Base-by-base conservation (phyloP, 2,113 vertebrate species). In the Nyctibius bracteatus region DNA sequence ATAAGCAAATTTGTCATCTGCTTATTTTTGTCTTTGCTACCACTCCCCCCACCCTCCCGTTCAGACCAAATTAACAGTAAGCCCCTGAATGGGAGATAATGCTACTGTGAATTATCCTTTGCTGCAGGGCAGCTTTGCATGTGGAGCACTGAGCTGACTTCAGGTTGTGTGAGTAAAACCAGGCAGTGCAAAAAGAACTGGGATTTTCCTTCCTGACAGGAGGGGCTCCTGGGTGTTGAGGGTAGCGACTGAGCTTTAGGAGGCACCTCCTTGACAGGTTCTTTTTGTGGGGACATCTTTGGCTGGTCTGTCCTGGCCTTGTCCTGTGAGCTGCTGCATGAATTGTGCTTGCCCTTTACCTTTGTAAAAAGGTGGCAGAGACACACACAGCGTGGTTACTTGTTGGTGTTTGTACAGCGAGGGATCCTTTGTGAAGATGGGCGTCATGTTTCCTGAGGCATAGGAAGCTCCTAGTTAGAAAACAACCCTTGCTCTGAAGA, bases 1-100 rank as follows among this genome's bases (percentile, higher is more conserved):
- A 93, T 81, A 91, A 94, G 61, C 65, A 82, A 63, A 94, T 95
- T 93, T 87, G 89, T 92, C 91, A 86, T 80, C 80, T 95, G 92
- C 70, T 93, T 63, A 67, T 86, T 94, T 89, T 91, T 74, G 78
- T 77, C 55, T 91, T 84, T 78, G 87, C 81, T 81, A 7, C 18
- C 37, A 0, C 44, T 84, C 12, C 51, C 81, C 51, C 62, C 49
- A 4, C 43, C 49, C 72, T 68, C 37, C 37, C 4, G 10, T 33
- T 80, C 68, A 31, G 37, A 41, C 58, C 92, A 81, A 91, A 71
- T 93, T 70, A 67, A 28, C 73, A 55, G 72, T 27, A 23, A 92
- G 80, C 44, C 83, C 68, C 35, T 25, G 94, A 87, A 63, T 51
- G 74, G 92, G 39, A 91, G 90, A 49, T 79, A 55, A 94, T 63